Percentiles rank a stretch among this genome's conserved stretches.
Evolutionary conservation across 1,140 invertebrate species (phyloP).

Genomic region (Gonioctena quinquepunctata): DNA sequence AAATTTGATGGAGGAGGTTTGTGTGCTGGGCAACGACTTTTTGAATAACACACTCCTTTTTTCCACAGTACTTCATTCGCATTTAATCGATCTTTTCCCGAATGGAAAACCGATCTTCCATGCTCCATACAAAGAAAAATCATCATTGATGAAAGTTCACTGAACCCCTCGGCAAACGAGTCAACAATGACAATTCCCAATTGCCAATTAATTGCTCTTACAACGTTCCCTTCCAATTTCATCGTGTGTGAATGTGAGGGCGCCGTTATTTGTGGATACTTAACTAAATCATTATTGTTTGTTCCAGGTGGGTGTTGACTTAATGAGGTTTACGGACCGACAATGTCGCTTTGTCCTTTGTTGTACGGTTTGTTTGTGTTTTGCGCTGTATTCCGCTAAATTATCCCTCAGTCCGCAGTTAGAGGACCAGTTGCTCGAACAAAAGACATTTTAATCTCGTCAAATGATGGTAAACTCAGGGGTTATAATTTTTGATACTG

Average conservation of each 20-base stretch:
- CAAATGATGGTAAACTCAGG: no score
- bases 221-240: background rate
- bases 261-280: background rate
- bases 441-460: background rate
- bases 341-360: background rate
- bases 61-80: no score
- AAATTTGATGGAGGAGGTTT: no score
- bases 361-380: background rate
- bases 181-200: background rate
- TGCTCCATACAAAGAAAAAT: no score
- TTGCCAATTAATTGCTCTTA: background rate
- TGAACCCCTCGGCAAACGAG: no score
- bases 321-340: background rate
- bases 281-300: background rate
- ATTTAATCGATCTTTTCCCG: no score
- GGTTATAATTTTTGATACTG: no score
- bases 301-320: background rate
- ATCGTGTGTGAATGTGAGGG: background rate
- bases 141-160: no score
- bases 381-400: background rate
- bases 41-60: no score
- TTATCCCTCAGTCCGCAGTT: background rate
- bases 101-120: no score
- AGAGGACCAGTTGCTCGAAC: background rate
- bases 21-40: no score